Evolutionary conservation across 2,113 vertebrate species (phyloP).

Genomic region (Pseudonaja textilis): DNA sequence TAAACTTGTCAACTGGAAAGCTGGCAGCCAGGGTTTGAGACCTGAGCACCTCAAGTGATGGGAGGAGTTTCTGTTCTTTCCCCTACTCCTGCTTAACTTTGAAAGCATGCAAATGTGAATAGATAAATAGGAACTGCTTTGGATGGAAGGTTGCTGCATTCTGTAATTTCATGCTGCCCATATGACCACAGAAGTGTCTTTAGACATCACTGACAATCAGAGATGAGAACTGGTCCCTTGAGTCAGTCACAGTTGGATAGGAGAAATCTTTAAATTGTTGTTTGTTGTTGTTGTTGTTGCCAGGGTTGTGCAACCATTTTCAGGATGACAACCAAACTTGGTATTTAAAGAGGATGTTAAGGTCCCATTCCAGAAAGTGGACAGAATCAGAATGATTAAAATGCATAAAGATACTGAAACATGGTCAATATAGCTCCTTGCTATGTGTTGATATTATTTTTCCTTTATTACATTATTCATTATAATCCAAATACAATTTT

Average conservation of each 20-base stretch:
- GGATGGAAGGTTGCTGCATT: background rate
- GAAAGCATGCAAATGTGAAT: background rate
- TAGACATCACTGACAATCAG: background rate
- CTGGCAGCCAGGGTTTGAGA: background rate
- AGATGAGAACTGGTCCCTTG: background rate
- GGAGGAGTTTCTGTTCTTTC: background rate
- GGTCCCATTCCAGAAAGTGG: background rate
- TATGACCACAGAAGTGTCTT: background rate
- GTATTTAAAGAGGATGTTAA: background rate
- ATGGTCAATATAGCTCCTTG: background rate
- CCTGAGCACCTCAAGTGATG: rapidly evolving
- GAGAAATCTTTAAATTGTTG: background rate
- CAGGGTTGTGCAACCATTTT: background rate
- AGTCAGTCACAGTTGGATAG: background rate
- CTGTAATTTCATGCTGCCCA: background rate
- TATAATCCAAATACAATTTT: background rate
- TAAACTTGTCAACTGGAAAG: background rate
- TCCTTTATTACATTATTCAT: background rate
- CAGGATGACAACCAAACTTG: background rate
- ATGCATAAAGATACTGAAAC: background rate
- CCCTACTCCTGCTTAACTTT: background rate
- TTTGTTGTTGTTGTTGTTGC: background rate
- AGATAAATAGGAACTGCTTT: background rate
- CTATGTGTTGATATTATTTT: background rate
- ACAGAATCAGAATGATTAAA: background rate